Conservation (phyloP, 1,140 invertebrate genomes). For the Archivesica marissinica region DNA sequence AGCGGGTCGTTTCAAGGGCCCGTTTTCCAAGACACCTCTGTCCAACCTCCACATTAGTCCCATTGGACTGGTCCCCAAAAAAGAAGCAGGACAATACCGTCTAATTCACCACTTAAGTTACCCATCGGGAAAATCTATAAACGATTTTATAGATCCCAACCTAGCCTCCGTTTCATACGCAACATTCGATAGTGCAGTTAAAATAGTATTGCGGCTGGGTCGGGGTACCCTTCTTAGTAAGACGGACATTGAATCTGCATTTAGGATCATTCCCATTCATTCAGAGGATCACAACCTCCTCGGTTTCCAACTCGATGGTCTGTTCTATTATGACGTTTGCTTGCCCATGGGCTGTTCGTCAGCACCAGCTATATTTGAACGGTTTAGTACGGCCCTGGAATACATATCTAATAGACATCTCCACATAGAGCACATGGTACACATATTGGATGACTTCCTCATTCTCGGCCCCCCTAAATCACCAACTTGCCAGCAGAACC, state of each 20-base stretch:
- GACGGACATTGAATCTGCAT: conserved; percentile 43
- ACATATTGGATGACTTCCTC: conserved; percentile 32
- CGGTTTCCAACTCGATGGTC: not conserved
- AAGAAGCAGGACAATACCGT: conserved; percentile 7
- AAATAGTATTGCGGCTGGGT: not conserved
- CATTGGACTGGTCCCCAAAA: conserved; percentile 52
- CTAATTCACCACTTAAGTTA: conserved; percentile 63
- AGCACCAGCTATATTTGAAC: not conserved
- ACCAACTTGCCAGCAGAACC: not conserved
- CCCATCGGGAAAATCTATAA: conserved; percentile 30
- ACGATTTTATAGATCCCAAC: conserved; percentile 56
- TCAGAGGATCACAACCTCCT: not conserved
- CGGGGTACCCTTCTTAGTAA: conserved; percentile 6
- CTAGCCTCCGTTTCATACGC: conserved; percentile 54
- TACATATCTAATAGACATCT: not conserved
- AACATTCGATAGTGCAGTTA: conserved; percentile 33
- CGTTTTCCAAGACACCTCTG: conserved; percentile 19
- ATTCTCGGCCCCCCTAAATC: not conserved
- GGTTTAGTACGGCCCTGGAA: not conserved
- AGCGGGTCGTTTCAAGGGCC: conserved; percentile 30
- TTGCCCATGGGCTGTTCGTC: conserved; percentile 9
- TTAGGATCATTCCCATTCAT: conserved; percentile 3
- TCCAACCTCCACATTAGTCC: conserved; percentile 36
- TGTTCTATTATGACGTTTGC: not conserved
- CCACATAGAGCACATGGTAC: not conserved